A percentile compares a stretch with the other conserved stretches of the same genome.
Evolutionary conservation across 2,888 invertebrate genomes (phyloP).

Genomic region (Proisotoma minuta): DNA sequence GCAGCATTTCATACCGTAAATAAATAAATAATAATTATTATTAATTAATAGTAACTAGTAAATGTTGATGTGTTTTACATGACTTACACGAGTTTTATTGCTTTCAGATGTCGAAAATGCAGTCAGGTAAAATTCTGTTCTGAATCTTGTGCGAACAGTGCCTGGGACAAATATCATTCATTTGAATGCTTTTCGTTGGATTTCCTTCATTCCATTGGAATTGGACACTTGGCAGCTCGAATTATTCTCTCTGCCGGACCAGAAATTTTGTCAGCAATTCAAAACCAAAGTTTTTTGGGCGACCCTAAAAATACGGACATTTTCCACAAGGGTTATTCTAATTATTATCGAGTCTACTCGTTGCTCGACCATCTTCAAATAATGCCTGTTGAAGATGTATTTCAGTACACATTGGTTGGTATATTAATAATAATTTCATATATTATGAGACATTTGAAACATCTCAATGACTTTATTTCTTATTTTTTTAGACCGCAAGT

Average conservation of each 20-base stretch:
- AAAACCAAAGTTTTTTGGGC: constrained; percentile 10
- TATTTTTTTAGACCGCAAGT: constrained; percentile 59
- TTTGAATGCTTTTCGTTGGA: constrained; percentile 67
- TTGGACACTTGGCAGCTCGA: constrained; percentile 71
- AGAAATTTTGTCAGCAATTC: constrained; percentile 22
- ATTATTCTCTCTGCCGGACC: constrained; percentile 58
- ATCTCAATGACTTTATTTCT: not conserved
- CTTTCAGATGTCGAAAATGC: constrained; percentile 63
- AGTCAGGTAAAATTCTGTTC: constrained; percentile 66
- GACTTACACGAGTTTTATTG: constrained; percentile 9
- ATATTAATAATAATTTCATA: constrained; percentile 6
- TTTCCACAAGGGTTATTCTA: constrained; percentile 36
- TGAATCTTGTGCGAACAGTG: constrained; percentile 58
- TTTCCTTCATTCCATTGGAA: constrained; percentile 67
- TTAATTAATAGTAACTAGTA: no score
- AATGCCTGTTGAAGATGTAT: constrained; percentile 61
- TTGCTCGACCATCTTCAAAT: constrained; percentile 69
- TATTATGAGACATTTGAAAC: not conserved
- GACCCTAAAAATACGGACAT: constrained; percentile 18
- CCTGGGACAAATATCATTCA: constrained; percentile 60
- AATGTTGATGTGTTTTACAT: constrained; percentile 2
- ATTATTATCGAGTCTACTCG: constrained; percentile 63
- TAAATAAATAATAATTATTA: not conserved
- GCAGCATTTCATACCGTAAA: constrained; percentile 47
- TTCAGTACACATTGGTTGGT: constrained; percentile 67